A percentile compares a stretch with the other conserved stretches of the same genome.
phyloP scores from a whole-genome alignment of 1,140 invertebrate genomes.

The Theocolax elegans region DNA sequence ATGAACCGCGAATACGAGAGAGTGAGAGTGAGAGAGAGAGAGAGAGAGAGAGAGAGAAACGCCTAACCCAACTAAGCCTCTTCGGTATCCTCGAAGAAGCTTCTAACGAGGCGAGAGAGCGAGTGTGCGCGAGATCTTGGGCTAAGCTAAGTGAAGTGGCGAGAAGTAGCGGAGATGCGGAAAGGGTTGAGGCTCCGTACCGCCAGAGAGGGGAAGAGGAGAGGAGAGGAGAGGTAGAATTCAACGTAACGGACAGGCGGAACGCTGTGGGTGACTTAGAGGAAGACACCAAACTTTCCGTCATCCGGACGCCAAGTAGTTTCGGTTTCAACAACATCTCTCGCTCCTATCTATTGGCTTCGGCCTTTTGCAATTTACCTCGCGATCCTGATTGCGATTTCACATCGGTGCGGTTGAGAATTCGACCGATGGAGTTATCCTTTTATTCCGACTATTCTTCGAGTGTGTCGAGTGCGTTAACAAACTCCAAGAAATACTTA shows the following conservation, averaged over 20 bases:
- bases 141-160: not conserved
- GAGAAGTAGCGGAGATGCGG: not conserved
- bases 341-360: not conserved
- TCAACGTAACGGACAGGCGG: not conserved
- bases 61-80: not conserved
- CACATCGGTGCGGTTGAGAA: not conserved
- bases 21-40: no score
- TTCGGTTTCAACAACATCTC: not conserved
- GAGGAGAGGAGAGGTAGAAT: not conserved
- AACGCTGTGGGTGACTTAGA: not conserved
- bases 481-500: no score
- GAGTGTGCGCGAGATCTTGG: not conserved
- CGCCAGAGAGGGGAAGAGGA: not conserved
- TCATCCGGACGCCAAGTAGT: no score
- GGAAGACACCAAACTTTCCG: not conserved
- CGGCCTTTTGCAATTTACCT: constrained; percentile 3
- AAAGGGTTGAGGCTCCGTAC: not conserved
- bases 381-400: constrained; percentile 14
- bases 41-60: constrained; percentile 44
- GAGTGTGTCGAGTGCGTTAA: no score
- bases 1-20: constrained; percentile 56
- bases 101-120: constrained; percentile 39
- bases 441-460: not conserved
- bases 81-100: not conserved
- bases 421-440: no score